Base-by-base conservation (phyloP, 2,113 vertebrate genomes). In the Poeciliopsis turrubarensis region DNA sequence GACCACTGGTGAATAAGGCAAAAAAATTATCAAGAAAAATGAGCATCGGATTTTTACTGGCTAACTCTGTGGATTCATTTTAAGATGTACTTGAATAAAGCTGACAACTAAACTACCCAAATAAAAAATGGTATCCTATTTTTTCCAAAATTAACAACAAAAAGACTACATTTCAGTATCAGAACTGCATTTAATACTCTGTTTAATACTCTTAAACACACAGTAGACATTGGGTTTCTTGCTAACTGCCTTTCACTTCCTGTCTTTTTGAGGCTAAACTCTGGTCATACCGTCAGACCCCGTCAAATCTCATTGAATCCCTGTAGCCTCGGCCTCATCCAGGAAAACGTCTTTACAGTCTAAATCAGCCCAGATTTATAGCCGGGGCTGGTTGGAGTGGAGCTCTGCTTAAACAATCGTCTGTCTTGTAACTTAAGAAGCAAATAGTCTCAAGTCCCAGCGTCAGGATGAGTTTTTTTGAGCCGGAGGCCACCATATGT, bases 341-440 rank as follows among this genome's bases (percentile, higher is more conserved):
- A 81, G 76, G 76, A 89, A 85, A 76, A 87, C 89, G 87, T 73
- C 73, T 83, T 54, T 83, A 60, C 15, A 34, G 64, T 80, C 81
- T 69, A 81, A 89, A 86, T 88, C 81, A 74, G 79, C 70, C 72
- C 63, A 86, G 82, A 91, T 92, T 91, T 89, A 90, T 86, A 29
- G 82, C 80, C 41, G 73, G 68, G 44, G 57, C 81, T 77, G 76
- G 70, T 74, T 73, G 60, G 47, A 88, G 80, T 64, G 22, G 65
- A 73, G 79, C 73, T 89, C 86, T 91, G 88, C 89, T 91, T 81
- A 79, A 91, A 89, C 87, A 80, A 85, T 88, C 63, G 68, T 79
- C 83, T 88, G 79, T 84, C 75, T 84, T 83, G 83, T 79, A 91
- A 91, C 84, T 90, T 80, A 87, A 88, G 86, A 87, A 79, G 74